phyloP scores from a whole-genome alignment of 2,113 vertebrate genomes.

The Lophochroa leadbeateri region DNA sequence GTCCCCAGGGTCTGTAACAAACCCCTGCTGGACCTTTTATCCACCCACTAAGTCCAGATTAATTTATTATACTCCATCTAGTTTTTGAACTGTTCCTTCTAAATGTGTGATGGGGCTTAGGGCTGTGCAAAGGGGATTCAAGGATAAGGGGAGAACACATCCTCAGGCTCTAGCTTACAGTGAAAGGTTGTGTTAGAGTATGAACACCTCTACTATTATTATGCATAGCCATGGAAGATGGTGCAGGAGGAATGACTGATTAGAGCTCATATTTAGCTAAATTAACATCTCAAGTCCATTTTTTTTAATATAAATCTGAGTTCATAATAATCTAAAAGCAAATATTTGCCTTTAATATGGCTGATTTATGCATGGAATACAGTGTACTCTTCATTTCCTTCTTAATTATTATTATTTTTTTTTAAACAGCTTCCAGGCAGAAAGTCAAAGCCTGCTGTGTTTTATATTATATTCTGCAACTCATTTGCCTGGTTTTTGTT shows the following conservation, averaged over 20 bases:
- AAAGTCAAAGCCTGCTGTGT: conserved; percentile 79
- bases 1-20: conserved; percentile 54
- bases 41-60: conserved; percentile 70
- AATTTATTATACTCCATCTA: conserved; percentile 71
- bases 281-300: conserved; percentile 66
- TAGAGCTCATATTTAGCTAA: conserved; percentile 69
- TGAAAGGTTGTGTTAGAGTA: conserved; percentile 49
- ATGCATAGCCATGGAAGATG: conserved; percentile 53
- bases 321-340: conserved; percentile 71
- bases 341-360: conserved; percentile 75
- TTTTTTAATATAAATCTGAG: conserved; percentile 60
- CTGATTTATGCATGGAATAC: conserved; percentile 75
- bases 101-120: conserved; percentile 64
- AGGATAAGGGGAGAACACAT: conserved; percentile 63
- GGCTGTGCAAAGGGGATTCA: conserved; percentile 62
- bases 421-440: conserved; percentile 74
- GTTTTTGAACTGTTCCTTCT: conserved; percentile 68
- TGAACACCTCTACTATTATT: conserved; percentile 49
- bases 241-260: conserved; percentile 59
- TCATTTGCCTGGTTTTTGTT: conserved; percentile 62
- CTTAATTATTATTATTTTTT: conserved; percentile 76
- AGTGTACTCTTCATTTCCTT: conserved; percentile 71
- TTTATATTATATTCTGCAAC: conserved; percentile 72
- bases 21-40: conserved; percentile 64
- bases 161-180: conserved; percentile 47